phyloP scores from a whole-genome alignment of 2,797 vertebrate species.

The Ptychobarbus kaznakovi region DNA sequence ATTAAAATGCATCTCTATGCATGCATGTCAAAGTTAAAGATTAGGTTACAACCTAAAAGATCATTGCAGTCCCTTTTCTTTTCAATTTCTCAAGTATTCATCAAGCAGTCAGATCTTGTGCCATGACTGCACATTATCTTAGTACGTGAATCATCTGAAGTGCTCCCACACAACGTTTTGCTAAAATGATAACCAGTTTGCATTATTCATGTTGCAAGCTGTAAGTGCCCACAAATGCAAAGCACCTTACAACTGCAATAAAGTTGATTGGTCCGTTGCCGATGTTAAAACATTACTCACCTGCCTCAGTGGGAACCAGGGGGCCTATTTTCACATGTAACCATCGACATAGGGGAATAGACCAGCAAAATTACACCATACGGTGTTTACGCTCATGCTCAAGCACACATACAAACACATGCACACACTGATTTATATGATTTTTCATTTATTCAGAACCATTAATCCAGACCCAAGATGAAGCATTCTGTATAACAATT shows the following conservation, averaged over 20 bases:
- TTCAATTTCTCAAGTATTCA: constrained; percentile 17
- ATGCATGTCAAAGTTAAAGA: not conserved
- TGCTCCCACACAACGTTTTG: constrained; percentile 39
- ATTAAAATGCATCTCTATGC: not conserved
- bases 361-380: constrained; percentile 17
- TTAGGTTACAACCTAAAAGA: not conserved
- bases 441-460: constrained; percentile 7
- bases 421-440: not conserved
- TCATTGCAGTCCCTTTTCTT: not conserved
- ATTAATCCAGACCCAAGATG: constrained; percentile 24
- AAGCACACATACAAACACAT: not conserved
- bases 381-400: not conserved
- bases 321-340: constrained; percentile 37
- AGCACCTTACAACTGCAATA: constrained; percentile 46
- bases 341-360: not conserved
- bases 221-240: constrained; percentile 54
- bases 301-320: constrained; percentile 41
- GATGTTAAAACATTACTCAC: constrained; percentile 52
- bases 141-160: constrained; percentile 25
- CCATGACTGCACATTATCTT: constrained; percentile 21
- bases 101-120: constrained; percentile 19
- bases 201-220: constrained; percentile 59
- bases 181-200: constrained; percentile 53
- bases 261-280: constrained; percentile 49
- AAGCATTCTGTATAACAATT: not conserved